Percentiles rank a stretch among this genome's conserved stretches.
These are phyloP conservation scores for Lycophotia porphyrea DNA, from an alignment of 2,888 invertebrate species.

Conservation along the genomic window DNA sequence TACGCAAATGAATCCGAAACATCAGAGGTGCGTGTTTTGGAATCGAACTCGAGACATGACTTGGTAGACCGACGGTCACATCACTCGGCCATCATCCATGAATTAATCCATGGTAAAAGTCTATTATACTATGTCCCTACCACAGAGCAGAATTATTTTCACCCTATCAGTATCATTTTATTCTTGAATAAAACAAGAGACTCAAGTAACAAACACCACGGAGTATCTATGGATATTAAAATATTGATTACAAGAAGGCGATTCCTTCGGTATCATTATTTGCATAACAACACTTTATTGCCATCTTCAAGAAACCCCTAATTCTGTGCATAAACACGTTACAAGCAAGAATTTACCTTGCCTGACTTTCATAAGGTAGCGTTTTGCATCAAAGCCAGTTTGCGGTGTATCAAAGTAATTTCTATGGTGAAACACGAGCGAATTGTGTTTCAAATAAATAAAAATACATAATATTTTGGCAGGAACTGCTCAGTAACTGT, in stretches of 20 bases:
- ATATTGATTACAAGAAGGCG: slow-evolving; percentile 64
- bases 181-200: slow-evolving; percentile 40
- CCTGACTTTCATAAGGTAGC: accelerated
- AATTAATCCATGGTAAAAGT: background rate
- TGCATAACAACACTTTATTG: slow-evolving; percentile 71
- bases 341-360: slow-evolving; percentile 25
- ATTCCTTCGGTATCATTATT: slow-evolving; percentile 62
- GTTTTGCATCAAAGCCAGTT: background rate
- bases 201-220: slow-evolving; percentile 35
- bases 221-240: slow-evolving; percentile 67
- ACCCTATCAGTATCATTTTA: slow-evolving; percentile 11
- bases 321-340: slow-evolving; percentile 11
- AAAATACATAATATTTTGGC: background rate
- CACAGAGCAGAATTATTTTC: background rate
- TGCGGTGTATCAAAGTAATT: slow-evolving; percentile 16
- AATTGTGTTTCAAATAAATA: slow-evolving; percentile 11
- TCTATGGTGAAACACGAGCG: slow-evolving; percentile 25
- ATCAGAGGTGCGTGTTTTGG: no score
- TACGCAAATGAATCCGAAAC: no score
- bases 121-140: background rate
- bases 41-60: no score
- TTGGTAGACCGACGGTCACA: no score
- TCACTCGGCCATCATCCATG: no score
- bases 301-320: slow-evolving; percentile 49
- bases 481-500: background rate